Conservation (phyloP, 2,888 invertebrate genomes). For the Oxystoma pomonae region DNA sequence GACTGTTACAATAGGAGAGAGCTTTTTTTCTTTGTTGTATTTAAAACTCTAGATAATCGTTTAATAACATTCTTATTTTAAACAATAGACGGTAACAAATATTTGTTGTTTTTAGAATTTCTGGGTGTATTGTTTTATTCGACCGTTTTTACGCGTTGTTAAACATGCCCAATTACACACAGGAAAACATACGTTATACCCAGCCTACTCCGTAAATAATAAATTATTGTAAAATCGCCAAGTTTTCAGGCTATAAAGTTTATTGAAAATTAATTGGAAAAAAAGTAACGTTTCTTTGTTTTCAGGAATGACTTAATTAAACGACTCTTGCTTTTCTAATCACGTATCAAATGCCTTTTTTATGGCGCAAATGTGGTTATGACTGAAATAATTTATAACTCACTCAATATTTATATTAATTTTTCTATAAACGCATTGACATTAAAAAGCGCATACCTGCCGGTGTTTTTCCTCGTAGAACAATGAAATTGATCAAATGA, state of each 20-base stretch:
- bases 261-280: background rate
- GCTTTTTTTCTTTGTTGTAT: no score
- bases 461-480: no score
- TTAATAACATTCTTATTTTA: no score
- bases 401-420: background rate
- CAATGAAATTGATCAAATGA: no score
- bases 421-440: background rate
- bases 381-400: conserved; percentile 1
- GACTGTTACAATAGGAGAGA: no score
- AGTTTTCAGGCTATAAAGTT: background rate
- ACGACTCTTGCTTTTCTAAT: background rate
- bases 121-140: no score
- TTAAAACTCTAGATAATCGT: no score
- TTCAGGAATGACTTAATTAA: conserved; percentile 11
- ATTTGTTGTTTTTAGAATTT: no score
- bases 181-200: background rate
- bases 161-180: background rate
- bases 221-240: background rate
- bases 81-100: no score
- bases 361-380: conserved; percentile 4
- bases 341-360: background rate
- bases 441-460: no score
- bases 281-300: conserved; percentile 14
- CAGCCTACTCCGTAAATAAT: background rate
- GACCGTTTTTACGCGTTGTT: background rate